These are phyloP conservation scores for Apis florea DNA, from an alignment of 1,140 invertebrate species.

Conservation along the genomic window DNA sequence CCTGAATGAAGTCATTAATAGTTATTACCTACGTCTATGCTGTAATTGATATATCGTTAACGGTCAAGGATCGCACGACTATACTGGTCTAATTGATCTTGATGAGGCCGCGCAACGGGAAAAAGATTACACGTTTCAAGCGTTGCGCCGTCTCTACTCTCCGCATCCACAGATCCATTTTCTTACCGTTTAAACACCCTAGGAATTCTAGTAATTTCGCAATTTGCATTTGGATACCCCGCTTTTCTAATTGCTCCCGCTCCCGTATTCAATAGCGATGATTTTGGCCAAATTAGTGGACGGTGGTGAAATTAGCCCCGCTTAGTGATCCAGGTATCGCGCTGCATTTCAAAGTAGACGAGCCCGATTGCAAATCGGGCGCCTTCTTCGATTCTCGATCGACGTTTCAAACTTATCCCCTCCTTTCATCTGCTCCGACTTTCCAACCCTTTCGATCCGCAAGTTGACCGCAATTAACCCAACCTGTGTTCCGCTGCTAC, in stretches of 20 bases:
- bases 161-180: not conserved
- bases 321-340: not conserved
- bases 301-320: not conserved
- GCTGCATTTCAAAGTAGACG: not conserved
- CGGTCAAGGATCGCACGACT: conserved; percentile 55
- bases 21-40: conserved; percentile 61
- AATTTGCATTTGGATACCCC: conserved; percentile 10
- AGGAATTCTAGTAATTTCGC: not conserved
- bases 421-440: too few species aligned
- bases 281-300: not conserved
- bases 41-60: conserved; percentile 72
- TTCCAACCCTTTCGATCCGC: too few species aligned
- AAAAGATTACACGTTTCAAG: conserved; percentile 55
- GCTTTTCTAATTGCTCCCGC: not conserved
- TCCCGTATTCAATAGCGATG: not conserved
- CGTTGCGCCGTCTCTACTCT: conserved; percentile 11
- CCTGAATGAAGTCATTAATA: conserved; percentile 70
- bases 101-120: conserved; percentile 54
- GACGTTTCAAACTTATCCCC: too few species aligned
- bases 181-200: not conserved
- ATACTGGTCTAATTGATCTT: conserved; percentile 63
- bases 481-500: too few species aligned
- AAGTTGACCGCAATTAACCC: too few species aligned
- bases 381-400: not conserved
- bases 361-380: not conserved